A percentile compares a stretch with the other conserved stretches of the same genome.
Evolutionary conservation across 1,140 invertebrate species (phyloP).

Genomic region (Eueides isabella): DNA sequence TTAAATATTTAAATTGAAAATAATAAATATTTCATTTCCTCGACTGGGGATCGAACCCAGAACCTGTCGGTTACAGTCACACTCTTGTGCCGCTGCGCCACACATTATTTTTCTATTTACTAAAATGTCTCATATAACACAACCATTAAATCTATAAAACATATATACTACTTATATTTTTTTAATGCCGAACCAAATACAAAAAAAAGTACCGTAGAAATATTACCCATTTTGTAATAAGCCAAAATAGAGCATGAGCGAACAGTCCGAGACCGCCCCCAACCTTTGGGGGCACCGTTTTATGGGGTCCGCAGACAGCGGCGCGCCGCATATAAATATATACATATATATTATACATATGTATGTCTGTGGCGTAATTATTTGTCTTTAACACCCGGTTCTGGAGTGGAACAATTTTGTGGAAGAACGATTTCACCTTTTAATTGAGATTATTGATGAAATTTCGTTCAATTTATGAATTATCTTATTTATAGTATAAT

Average conservation of each 20-base stretch:
- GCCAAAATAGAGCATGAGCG: constrained; percentile 1
- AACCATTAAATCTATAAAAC: no score
- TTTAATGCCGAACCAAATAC: neutral
- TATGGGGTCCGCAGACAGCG: constrained; percentile 24
- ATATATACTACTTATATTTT: no score
- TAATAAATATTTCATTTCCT: no score
- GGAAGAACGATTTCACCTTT: neutral
- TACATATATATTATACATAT: neutral
- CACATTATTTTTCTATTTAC: no score
- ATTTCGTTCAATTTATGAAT: neutral
- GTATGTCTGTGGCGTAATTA: neutral
- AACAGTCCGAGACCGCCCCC: neutral
- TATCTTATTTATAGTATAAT: no score
- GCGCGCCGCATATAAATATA: neutral
- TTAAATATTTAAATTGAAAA: no score
- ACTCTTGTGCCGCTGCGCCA: no score
- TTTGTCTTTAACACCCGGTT: neutral
- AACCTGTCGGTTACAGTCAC: no score
- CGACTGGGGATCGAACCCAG: no score
- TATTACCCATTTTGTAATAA: constrained; percentile 7
- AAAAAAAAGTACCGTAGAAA: neutral
- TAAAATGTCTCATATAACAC: no score
- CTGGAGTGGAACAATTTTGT: neutral
- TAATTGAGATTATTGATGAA: neutral
- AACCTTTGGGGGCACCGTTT: constrained; percentile 1